Conservation (phyloP, 2,888 invertebrate species). For the Archaeoteleia sp. region DNA sequence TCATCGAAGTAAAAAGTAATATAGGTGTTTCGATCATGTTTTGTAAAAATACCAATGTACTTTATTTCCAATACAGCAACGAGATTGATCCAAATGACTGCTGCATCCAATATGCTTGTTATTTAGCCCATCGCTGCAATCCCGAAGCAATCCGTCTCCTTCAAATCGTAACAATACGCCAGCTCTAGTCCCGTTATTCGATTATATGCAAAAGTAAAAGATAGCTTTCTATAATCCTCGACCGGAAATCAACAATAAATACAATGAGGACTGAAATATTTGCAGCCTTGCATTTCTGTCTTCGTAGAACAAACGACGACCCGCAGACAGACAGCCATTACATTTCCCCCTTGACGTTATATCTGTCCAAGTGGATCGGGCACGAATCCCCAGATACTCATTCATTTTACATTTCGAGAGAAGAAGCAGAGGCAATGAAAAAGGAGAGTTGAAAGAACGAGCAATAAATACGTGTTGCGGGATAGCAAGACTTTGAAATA, state of each 20-base stretch:
- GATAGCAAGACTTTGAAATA: neutral
- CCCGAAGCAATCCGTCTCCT: constrained; percentile 16
- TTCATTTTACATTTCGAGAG: constrained; percentile 28
- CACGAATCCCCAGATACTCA: constrained; percentile 28
- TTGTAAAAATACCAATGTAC: neutral
- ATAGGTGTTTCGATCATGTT: too few relatives aligned
- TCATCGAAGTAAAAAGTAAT: too few relatives aligned
- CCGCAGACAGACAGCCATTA: constrained; percentile 38
- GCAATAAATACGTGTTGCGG: constrained; percentile 28
- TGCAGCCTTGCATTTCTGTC: constrained; percentile 15
- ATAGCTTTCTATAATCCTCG: constrained; percentile 35
- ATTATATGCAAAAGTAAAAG: constrained; percentile 40
- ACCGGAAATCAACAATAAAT: constrained; percentile 36
- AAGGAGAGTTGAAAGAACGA: constrained; percentile 14
- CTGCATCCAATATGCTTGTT: constrained; percentile 18
- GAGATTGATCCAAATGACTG: neutral
- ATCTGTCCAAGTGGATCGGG: constrained; percentile 11
- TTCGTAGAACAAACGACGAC: constrained; percentile 22
- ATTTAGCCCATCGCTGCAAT: constrained; percentile 22
- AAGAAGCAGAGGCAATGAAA: constrained; percentile 21
- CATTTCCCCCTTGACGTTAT: constrained; percentile 8
- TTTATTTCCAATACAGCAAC: neutral
- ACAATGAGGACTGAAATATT: constrained; percentile 30
- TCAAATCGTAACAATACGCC: constrained; percentile 21
- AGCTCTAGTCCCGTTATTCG: constrained; percentile 34